Evolutionary conservation across 2,113 vertebrate genomes (phyloP).

Genomic region (Pithys albifrons): DNA sequence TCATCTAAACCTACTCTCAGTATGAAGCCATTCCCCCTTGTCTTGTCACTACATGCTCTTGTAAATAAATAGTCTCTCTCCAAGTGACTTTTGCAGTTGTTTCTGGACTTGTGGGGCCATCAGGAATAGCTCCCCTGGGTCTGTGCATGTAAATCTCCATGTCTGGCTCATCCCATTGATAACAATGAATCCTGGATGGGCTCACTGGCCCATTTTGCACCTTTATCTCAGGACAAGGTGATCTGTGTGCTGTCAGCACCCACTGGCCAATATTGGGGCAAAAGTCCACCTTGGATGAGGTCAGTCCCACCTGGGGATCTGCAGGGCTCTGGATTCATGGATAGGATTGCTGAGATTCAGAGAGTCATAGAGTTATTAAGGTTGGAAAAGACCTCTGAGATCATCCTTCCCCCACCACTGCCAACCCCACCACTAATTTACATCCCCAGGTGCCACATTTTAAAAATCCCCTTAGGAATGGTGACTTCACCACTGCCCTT

Average conservation of each 20-base stretch:
- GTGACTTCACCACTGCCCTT: not conserved
- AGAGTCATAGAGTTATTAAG: not conserved
- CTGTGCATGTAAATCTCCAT: not conserved
- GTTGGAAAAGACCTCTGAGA: not conserved
- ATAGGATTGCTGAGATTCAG: not conserved
- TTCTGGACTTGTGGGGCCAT: not conserved
- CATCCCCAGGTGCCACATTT: not conserved
- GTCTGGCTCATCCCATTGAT: not conserved
- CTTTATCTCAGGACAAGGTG: not conserved
- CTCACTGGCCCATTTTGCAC: not conserved
- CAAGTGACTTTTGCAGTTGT: not conserved
- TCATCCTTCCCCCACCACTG: not conserved
- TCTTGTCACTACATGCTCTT: not conserved
- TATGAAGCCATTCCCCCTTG: not conserved
- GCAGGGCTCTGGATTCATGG: not conserved
- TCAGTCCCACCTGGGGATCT: fast-evolving
- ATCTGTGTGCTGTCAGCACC: not conserved
- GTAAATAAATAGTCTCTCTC: not conserved
- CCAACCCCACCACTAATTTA: not conserved
- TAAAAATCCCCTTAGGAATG: not conserved
- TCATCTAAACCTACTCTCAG: fast-evolving
- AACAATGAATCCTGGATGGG: not conserved
- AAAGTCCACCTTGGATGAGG: not conserved
- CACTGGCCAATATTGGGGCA: fast-evolving
- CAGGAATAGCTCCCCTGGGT: not conserved